A percentile compares a stretch with the other conserved stretches of the same genome.
phyloP scores from a whole-genome alignment of 2,797 vertebrate species.

The Denticeps clupeoides region DNA sequence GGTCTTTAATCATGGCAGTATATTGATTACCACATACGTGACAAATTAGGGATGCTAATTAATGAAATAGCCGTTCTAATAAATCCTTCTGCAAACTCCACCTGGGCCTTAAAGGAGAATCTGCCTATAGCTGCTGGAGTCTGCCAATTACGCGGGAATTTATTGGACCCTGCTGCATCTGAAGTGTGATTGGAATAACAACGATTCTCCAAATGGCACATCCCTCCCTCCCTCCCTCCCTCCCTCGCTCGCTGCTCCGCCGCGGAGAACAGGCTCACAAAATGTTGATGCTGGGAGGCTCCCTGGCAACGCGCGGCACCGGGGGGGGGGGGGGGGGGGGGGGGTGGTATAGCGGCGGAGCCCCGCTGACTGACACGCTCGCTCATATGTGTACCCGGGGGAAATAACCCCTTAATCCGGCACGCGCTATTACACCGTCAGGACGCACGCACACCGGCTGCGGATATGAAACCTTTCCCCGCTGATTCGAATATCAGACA shows the following conservation, averaged over 20 bases:
- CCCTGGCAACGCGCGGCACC: slow-evolving; percentile 23
- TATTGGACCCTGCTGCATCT: slow-evolving; percentile 59
- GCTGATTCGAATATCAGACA: slow-evolving; percentile 61
- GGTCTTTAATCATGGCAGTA: slow-evolving; percentile 33
- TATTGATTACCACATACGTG: slow-evolving; percentile 44
- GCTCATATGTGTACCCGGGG: slow-evolving; percentile 78
- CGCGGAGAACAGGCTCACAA: slow-evolving; percentile 18
- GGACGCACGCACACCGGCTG: slow-evolving; percentile 71
- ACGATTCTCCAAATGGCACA: slow-evolving; percentile 53
- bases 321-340: slow-evolving; percentile 29
- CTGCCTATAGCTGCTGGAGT: slow-evolving; percentile 51
- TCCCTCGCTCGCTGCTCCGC: background rate
- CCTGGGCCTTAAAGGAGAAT: slow-evolving; percentile 36
- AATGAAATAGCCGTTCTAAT: slow-evolving; percentile 53
- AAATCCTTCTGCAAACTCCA: slow-evolving; percentile 46
- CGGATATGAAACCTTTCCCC: slow-evolving; percentile 77
- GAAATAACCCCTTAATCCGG: slow-evolving; percentile 94
- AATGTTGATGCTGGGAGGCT: slow-evolving; percentile 40
- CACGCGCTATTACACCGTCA: slow-evolving; percentile 83
- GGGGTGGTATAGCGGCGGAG: slow-evolving; percentile 30
- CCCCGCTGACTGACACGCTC: slow-evolving; percentile 62
- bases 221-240: slow-evolving; percentile 21
- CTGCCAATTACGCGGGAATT: slow-evolving; percentile 67
- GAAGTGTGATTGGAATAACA: slow-evolving; percentile 72
- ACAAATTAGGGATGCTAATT: slow-evolving; percentile 54